These are phyloP conservation scores for Eristalinus aeneus DNA, from an alignment of 2,888 invertebrate species.

Conservation along the genomic window DNA sequence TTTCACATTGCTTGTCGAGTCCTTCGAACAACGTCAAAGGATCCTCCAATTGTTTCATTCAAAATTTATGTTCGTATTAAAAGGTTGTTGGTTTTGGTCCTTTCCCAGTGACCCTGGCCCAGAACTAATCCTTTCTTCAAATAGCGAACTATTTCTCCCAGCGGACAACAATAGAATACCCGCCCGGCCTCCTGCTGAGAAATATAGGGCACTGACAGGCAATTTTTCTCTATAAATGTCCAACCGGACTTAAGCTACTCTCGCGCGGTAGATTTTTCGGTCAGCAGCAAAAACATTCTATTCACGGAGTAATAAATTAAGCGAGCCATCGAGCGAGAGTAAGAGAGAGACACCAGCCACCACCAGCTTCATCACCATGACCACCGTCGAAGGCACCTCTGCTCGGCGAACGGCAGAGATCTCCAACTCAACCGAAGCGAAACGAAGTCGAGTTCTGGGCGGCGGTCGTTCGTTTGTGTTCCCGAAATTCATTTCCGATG, in stretches of 20 bases:
- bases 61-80: slow-evolving; percentile 29
- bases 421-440: not conserved
- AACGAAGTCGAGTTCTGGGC: not conserved
- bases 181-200: not conserved
- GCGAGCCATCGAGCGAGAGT: too few species aligned
- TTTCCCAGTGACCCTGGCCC: not conserved
- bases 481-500: slow-evolving; percentile 68
- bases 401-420: not conserved
- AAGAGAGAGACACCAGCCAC: slow-evolving; percentile 20
- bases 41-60: slow-evolving; percentile 26
- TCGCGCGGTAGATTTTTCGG: slow-evolving; percentile 8
- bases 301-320: slow-evolving; percentile 61
- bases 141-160: slow-evolving; percentile 14
- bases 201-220: slow-evolving; percentile 22
- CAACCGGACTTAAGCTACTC: slow-evolving; percentile 44
- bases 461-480: slow-evolving; percentile 32
- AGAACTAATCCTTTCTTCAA: slow-evolving; percentile 16
- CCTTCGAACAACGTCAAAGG: not conserved
- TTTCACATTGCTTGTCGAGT: not conserved
- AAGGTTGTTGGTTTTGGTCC: slow-evolving; percentile 5
- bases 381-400: not conserved
- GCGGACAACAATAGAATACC: slow-evolving; percentile 16
- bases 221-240: slow-evolving; percentile 66
- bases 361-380: slow-evolving; percentile 37
- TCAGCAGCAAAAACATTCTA: slow-evolving; percentile 39